Percentiles rank a stretch among this genome's conserved stretches.
These are phyloP conservation scores for Lasioglossum calceatum DNA, from an alignment of 2,888 invertebrate genomes.

Conservation along the genomic window DNA sequence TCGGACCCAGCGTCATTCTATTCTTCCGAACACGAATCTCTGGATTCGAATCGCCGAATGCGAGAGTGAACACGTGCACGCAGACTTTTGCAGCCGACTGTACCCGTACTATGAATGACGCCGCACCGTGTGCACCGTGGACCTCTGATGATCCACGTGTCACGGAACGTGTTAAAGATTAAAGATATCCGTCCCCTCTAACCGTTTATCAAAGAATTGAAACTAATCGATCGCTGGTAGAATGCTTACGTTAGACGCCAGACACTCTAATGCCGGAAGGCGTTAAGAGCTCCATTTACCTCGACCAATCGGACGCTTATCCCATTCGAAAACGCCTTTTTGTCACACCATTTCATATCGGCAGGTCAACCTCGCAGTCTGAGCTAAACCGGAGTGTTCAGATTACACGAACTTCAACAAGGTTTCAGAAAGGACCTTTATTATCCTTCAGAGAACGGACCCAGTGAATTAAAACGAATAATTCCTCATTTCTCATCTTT, in stretches of 20 bases:
- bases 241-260: neutral
- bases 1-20: neutral
- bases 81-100: neutral
- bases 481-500: no score
- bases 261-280: neutral
- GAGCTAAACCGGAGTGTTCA: neutral
- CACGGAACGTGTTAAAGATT: conserved; percentile 11
- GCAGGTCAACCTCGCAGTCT: neutral
- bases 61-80: neutral
- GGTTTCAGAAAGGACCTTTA: neutral
- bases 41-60: neutral
- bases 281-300: neutral
- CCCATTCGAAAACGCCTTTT: neutral
- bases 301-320: neutral
- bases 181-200: conserved; percentile 7
- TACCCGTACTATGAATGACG: neutral
- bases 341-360: neutral
- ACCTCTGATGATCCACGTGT: conserved; percentile 5
- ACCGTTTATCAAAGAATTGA: neutral
- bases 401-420: neutral
- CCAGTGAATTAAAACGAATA: neutral
- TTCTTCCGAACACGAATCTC: neutral
- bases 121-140: neutral
- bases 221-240: neutral
- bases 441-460: neutral